Evolutionary conservation across 2,113 vertebrate genomes (phyloP), one percentile per base, ranked within the genome.

Genomic region (Spea bombifrons): DNA sequence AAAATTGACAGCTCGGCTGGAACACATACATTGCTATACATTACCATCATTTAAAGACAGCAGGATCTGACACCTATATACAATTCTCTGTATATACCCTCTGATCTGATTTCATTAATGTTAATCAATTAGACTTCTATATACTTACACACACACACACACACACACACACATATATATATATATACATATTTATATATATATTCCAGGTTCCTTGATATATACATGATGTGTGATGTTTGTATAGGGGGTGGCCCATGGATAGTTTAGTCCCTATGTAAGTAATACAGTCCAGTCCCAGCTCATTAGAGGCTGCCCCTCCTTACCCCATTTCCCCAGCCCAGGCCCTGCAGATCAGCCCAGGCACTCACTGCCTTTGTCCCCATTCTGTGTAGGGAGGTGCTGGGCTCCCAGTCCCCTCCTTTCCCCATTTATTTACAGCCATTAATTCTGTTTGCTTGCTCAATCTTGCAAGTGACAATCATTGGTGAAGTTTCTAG

Each of bases 401-500:
- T 67, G 10, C 55, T 48, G 64, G 63, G 30, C 63, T 73, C 50
- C 44, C 3, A 57, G 64, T 74, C 71, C 67, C 78, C 78, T 80
- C 78, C 78, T 80, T 80, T 47, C 52, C 12, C 50, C 61, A 74
- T 80, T 67, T 78, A 82, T 81, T 82, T 84, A 71, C 78, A 48
- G 75, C 67, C 66, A 76, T 63, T 72, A 67, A 67, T 74, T 80
- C 71, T 66, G 16, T 80, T 74, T 80, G 78, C 63, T 76, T 13
- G 4, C 48, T 78, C 73, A 75, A 74, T 79, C 50, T 15, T 65
- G 10, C 75, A 8, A 48, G 10, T 82, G 83, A 85, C 76, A 79
- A 73, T 78, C 76, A 80, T 83, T 74, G 70, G 83, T 82, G 80
- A 85, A 84, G 84, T 82, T 77, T 82, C 80, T 81, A 64, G 82